Base-by-base conservation (phyloP, 2,888 invertebrate genomes). In the Spodoptera picta region DNA sequence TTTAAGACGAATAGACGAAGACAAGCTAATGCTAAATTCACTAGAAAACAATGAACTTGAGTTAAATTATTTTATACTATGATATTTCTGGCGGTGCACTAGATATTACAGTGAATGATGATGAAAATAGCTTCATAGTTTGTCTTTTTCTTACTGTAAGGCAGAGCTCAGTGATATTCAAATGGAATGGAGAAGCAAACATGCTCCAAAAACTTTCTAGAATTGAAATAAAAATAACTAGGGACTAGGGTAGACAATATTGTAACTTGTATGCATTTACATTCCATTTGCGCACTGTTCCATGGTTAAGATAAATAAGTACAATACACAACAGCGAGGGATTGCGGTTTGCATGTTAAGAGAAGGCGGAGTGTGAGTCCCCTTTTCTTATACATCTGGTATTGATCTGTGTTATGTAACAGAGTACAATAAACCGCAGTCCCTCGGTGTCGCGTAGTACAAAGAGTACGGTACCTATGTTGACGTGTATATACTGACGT, bases 401-500 rank as follows among this genome's bases (percentile, higher is more conserved):
- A 48, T 11, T 1, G 19, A 19, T 44, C 19, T 24, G 6, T 2
- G 3, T 31, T 2, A 36, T 48, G 12, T 31, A 11, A 23, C 43
- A 24, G 9, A n/a, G 12, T 9, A 23, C 19, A 11, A 10, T 46
- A 41, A 47, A 65, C 71, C 75, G 75, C 71, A 73, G 49, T 64
- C 65, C 67, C 58, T 43, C 0, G 43, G 52, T 43, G 49, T n/a
- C 55, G 58, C 41, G 51, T 58, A 41, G 69, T 52, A 54, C 59
- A 50, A 69, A 69, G 63, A 71, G 71, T 54, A 69, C 71, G 75
- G 75, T 72, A 72, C 71, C 75, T 73, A 67, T 57, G 65, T 60
- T 48, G 65, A 74, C 71, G 71, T 74, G 71, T 59, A 56, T 58
- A 61, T 81, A 94, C 95, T 94, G 91, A 96, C 96, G 96, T 89